Evolutionary conservation across 2,888 invertebrate genomes (phyloP).

Genomic region (Corbicula japonica): DNA sequence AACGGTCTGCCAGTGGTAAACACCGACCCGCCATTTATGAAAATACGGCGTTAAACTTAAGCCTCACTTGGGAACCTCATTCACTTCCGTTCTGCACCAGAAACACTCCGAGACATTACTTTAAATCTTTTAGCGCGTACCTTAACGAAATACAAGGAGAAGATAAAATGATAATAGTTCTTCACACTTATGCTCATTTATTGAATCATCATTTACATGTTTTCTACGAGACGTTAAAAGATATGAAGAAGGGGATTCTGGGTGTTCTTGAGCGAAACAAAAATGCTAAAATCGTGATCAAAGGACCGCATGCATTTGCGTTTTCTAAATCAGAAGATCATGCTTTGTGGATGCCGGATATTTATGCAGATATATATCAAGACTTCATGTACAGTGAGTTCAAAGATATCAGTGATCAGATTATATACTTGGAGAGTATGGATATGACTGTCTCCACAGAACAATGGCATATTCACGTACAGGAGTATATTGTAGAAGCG

Average conservation of each 20-base stretch:
- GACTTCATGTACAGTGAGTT: constrained; percentile 45
- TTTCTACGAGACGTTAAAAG: constrained; percentile 40
- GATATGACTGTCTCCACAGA: constrained; percentile 56
- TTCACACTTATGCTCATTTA: constrained; percentile 54
- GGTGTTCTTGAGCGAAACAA: constrained; percentile 27
- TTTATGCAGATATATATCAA: constrained; percentile 50
- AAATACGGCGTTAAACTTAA: constrained; percentile 36
- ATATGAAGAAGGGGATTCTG: constrained; percentile 32
- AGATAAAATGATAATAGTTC: constrained; percentile 25
- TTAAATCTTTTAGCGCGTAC: constrained; percentile 46
- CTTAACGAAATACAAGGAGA: constrained; percentile 21
- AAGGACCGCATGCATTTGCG: constrained; percentile 60
- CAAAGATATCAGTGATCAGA: constrained; percentile 37
- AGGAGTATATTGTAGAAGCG: constrained; percentile 33
- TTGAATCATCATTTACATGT: constrained; percentile 54
- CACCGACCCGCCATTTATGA: constrained; percentile 52
- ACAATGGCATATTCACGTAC: constrained; percentile 55
- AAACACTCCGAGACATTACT: constrained; percentile 51
- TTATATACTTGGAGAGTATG: constrained; percentile 49
- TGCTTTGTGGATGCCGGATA: constrained; percentile 63
- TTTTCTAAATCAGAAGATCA: constrained; percentile 45
- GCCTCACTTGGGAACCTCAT: constrained; percentile 47
- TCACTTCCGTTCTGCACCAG: constrained; percentile 60
- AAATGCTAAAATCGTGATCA: constrained; percentile 47
- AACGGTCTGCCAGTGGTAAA: constrained; percentile 45